phyloP scores from a whole-genome alignment of 2,113 vertebrate genomes.

The Syngnathus typhle region DNA sequence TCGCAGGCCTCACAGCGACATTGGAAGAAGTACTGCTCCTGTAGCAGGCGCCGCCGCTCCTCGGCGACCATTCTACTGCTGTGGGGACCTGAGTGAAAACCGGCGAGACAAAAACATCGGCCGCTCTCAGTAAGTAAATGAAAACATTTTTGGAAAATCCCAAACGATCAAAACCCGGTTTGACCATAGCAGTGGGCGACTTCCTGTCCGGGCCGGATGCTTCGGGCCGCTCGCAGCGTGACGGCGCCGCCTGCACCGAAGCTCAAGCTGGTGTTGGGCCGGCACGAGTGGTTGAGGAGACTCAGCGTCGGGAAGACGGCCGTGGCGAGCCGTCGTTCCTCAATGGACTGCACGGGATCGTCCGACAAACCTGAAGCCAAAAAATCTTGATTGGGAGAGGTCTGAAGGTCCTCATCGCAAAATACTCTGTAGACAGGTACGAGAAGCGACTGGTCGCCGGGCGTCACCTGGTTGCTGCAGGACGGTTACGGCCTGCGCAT shows the following conservation, averaged over 20 bases:
- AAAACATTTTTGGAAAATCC: too few species aligned
- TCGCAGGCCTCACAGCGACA: slow-evolving; percentile 79
- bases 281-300: slow-evolving; percentile 91
- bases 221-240: slow-evolving; percentile 73
- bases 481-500: slow-evolving; percentile 80
- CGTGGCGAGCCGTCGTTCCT: slow-evolving; percentile 80
- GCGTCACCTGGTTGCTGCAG: slow-evolving; percentile 65
- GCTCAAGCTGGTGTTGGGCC: slow-evolving; percentile 82
- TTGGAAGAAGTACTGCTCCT: slow-evolving; percentile 86
- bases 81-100: slow-evolving; percentile 77
- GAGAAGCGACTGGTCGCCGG: neutral
- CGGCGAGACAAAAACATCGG: too few species aligned
- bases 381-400: neutral
- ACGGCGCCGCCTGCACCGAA: slow-evolving; percentile 65
- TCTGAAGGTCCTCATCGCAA: too few species aligned
- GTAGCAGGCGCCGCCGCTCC: slow-evolving; percentile 75
- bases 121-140: too few species aligned
- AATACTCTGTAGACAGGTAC: too few species aligned
- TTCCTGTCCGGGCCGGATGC: slow-evolving; percentile 76
- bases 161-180: neutral
- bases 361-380: slow-evolving; percentile 53
- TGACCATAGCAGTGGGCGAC: slow-evolving; percentile 93
- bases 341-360: slow-evolving; percentile 63
- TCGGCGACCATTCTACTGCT: slow-evolving; percentile 69
- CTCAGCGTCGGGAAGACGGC: slow-evolving; percentile 86